phyloP scores from a whole-genome alignment of 1,140 invertebrate genomes.

The Heliconius eleuchia region DNA sequence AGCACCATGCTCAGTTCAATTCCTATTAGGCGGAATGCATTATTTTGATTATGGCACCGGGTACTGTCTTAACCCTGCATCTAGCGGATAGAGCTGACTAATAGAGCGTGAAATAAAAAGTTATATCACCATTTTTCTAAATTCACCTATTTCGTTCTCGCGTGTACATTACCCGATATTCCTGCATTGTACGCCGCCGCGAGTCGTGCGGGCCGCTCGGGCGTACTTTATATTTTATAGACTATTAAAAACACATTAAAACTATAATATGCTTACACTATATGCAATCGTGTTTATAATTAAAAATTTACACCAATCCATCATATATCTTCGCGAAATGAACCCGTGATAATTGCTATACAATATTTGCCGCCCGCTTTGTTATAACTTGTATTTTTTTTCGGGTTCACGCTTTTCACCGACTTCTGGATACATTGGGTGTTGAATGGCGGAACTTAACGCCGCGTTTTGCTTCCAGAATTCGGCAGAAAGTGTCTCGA shows the following conservation, averaged over 20 bases:
- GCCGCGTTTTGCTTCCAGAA: no score
- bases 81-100: no score
- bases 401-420: neutral
- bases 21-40: no score
- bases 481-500: no score
- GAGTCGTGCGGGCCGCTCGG: neutral
- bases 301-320: neutral
- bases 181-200: neutral
- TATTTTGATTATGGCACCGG: no score
- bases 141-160: neutral
- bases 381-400: neutral
- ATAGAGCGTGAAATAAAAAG: no score
- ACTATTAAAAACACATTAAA: slow-evolving; percentile 8
- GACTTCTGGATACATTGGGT: neutral
- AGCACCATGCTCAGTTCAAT: no score
- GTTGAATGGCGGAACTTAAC: no score
- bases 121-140: neutral
- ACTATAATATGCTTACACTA: slow-evolving; percentile 2
- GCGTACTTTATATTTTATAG: neutral
- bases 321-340: neutral
- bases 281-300: slow-evolving; percentile 1
- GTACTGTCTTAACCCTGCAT: no score
- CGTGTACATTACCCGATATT: neutral
- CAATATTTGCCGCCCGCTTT: neutral
- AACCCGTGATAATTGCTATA: neutral